These are phyloP conservation scores for Simalia tracyae DNA, from an alignment of 2,797 vertebrate species.

Conservation along the genomic window DNA sequence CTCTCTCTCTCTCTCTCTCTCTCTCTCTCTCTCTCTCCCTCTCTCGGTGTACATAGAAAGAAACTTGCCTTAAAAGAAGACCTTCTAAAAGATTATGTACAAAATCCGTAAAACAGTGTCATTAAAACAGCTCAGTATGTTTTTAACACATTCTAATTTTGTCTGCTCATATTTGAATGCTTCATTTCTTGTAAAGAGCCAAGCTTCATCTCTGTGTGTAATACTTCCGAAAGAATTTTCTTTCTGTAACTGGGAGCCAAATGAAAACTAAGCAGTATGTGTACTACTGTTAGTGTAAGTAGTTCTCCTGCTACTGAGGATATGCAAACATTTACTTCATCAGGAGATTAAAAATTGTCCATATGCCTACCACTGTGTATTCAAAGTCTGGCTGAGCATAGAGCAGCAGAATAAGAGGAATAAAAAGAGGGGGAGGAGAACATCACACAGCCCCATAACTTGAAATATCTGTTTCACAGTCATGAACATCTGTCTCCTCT, in stretches of 20 bases:
- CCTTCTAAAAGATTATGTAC: background rate
- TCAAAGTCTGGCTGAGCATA: slow-evolving; percentile 57
- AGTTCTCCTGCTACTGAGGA: slow-evolving; percentile 31
- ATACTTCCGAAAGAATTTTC: slow-evolving; percentile 20
- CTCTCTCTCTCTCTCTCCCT: too few species aligned
- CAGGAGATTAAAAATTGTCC: slow-evolving; percentile 55
- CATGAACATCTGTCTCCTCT: slow-evolving; percentile 69
- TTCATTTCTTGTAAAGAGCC: background rate
- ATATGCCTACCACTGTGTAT: slow-evolving; percentile 61
- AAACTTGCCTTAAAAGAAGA: background rate
- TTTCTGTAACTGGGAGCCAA: slow-evolving; percentile 20
- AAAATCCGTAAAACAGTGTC: background rate
- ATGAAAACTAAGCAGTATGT: background rate
- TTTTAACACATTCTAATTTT: slow-evolving; percentile 3
- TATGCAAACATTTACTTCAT: slow-evolving; percentile 50
- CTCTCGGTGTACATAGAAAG: background rate
- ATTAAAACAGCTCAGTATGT: background rate
- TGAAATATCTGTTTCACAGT: slow-evolving; percentile 69
- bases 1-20: too few species aligned
- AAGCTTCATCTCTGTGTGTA: background rate
- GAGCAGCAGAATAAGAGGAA: slow-evolving; percentile 45
- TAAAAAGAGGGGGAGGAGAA: background rate
- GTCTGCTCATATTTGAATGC: background rate
- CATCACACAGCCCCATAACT: slow-evolving; percentile 51
- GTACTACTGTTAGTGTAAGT: slow-evolving; percentile 23